phyloP scores from a whole-genome alignment of 2,113 vertebrate species.

The Pachycephala philippinensis region DNA sequence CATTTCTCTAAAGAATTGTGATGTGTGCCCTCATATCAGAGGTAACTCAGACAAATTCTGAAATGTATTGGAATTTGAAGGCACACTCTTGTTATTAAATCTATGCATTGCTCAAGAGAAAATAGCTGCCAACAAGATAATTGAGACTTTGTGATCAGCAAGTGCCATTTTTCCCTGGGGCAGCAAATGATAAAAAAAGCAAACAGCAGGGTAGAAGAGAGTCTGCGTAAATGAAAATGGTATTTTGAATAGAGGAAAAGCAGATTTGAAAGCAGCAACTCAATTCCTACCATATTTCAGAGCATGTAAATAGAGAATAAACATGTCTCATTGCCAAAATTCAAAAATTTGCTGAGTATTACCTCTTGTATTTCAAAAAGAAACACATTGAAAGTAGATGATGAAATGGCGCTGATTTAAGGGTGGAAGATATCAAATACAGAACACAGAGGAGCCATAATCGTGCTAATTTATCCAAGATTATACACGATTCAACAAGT shows the following conservation, averaged over 20 bases:
- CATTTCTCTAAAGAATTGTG: background rate
- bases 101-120: background rate
- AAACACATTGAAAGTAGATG: background rate
- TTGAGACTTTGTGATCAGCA: background rate
- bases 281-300: background rate
- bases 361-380: background rate
- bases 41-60: background rate
- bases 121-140: background rate
- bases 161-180: background rate
- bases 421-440: background rate
- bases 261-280: background rate
- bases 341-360: background rate
- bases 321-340: background rate
- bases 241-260: background rate
- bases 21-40: background rate
- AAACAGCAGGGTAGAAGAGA: background rate
- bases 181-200: background rate
- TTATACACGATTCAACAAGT: background rate
- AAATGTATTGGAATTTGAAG: background rate
- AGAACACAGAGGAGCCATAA: background rate
- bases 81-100: background rate
- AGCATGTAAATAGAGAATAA: background rate
- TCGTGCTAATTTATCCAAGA: background rate
- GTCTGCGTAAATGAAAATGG: background rate
- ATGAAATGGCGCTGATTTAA: background rate